Conservation (phyloP, 2,888 invertebrate species). For the Cheilosia pagana region DNA sequence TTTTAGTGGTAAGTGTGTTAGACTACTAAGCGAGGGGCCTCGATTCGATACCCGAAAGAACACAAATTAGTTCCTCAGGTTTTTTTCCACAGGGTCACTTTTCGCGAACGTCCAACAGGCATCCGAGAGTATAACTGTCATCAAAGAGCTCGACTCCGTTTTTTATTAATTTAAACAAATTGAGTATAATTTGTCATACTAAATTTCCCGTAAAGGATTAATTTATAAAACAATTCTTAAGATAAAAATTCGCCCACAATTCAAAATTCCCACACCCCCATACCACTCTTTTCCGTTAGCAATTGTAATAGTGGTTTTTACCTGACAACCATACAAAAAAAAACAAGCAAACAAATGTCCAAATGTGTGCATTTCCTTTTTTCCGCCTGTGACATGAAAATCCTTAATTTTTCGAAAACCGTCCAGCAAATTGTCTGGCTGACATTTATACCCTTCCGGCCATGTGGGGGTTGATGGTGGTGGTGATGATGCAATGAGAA, state of each 20-base stretch:
- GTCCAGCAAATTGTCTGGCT: conserved; percentile 32
- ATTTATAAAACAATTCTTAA: not conserved
- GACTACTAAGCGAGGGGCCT: too few species aligned
- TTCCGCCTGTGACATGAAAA: not conserved
- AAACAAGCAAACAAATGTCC: not conserved
- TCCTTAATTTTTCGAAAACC: conserved; percentile 12
- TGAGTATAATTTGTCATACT: too few species aligned
- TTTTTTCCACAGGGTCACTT: too few species aligned
- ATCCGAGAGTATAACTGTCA: too few species aligned
- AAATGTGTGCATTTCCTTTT: not conserved
- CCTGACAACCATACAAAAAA: not conserved
- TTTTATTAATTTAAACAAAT: too few species aligned
- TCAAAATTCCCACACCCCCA: not conserved
- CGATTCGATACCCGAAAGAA: too few species aligned
- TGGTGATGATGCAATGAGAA: too few species aligned
- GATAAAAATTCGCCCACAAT: not conserved
- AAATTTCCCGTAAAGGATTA: not conserved
- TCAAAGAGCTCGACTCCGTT: too few species aligned
- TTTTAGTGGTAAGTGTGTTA: too few species aligned
- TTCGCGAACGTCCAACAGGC: too few species aligned
- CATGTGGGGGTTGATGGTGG: not conserved
- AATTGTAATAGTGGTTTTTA: not conserved
- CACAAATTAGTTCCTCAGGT: too few species aligned
- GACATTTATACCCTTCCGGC: conserved; percentile 14
- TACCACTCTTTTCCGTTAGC: not conserved